These are phyloP conservation scores for Eciton burchellii DNA, from an alignment of 1,140 invertebrate species.

Conservation along the genomic window DNA sequence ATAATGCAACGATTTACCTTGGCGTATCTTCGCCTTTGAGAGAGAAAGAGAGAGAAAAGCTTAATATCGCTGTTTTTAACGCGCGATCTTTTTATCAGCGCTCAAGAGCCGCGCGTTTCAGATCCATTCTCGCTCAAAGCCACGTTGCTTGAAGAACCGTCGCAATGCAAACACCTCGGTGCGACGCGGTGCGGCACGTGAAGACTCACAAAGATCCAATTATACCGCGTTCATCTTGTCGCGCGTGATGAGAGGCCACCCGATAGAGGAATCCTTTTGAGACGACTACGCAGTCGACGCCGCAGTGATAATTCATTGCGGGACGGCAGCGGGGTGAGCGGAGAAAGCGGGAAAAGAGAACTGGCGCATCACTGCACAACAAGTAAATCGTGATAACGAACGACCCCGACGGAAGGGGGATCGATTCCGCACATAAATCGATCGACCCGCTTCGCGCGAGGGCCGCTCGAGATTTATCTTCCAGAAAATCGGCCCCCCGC, in stretches of 20 bases:
- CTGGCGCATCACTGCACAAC: too few species aligned
- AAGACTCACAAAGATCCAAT: neutral
- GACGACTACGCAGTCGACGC: too few species aligned
- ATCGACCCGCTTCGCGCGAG: conserved; percentile 4
- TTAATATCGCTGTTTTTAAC: too few species aligned
- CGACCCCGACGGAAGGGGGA: neutral
- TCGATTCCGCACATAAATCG: conserved; percentile 33
- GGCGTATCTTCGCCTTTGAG: too few species aligned
- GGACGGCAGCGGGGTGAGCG: neutral
- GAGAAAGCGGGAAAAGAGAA: neutral
- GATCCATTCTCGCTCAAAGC: neutral
- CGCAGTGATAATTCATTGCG: neutral
- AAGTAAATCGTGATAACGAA: conserved; percentile 38
- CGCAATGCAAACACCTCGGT: too few species aligned
- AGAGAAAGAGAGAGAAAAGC: too few species aligned
- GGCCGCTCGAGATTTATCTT: conserved; percentile 10
- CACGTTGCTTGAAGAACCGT: too few species aligned
- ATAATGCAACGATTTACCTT: too few species aligned
- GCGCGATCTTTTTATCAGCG: neutral
- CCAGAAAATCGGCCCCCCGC: neutral
- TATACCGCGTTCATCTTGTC: neutral
- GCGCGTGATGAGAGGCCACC: neutral
- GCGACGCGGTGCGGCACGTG: neutral
- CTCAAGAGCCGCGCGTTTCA: conserved; percentile 11
- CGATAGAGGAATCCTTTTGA: neutral